Evolutionary conservation across 1,140 invertebrate genomes (phyloP).

Genomic region (Riptortus pedestris): DNA sequence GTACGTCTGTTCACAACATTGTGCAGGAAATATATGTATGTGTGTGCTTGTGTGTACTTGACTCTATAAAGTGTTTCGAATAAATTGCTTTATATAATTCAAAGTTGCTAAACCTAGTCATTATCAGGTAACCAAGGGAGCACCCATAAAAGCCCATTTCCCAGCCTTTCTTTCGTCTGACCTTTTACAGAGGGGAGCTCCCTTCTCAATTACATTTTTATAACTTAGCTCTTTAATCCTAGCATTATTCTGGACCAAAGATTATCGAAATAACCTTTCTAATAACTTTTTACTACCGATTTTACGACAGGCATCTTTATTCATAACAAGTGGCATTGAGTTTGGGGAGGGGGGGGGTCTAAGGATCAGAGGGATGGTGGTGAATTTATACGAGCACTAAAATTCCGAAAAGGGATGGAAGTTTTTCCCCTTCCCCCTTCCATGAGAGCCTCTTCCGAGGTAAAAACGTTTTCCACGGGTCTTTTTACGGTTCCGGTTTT

Average conservation of each 20-base stretch:
- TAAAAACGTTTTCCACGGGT: not conserved
- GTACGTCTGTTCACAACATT: no score
- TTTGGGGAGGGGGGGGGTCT: not conserved
- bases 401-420: not conserved
- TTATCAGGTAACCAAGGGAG: no score
- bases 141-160: no score
- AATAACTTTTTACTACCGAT: constrained; percentile 11
- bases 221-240: constrained; percentile 7
- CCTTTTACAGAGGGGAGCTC: no score
- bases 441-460: not conserved
- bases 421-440: not conserved
- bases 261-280: not conserved
- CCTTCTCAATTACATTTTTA: no score
- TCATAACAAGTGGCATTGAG: constrained; percentile 11
- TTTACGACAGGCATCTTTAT: constrained; percentile 14
- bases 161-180: no score
- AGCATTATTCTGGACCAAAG: not conserved
- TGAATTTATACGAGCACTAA: constrained; percentile 16
- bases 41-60: no score
- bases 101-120: no score
- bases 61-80: no score
- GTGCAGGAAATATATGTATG: no score
- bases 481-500: not conserved
- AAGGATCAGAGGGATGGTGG: not conserved
- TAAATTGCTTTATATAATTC: no score